A percentile compares a stretch with the other conserved stretches of the same genome.
These are phyloP conservation scores for Sweltsa coloradensis DNA, from an alignment of 1,140 invertebrate species.

Conservation along the genomic window DNA sequence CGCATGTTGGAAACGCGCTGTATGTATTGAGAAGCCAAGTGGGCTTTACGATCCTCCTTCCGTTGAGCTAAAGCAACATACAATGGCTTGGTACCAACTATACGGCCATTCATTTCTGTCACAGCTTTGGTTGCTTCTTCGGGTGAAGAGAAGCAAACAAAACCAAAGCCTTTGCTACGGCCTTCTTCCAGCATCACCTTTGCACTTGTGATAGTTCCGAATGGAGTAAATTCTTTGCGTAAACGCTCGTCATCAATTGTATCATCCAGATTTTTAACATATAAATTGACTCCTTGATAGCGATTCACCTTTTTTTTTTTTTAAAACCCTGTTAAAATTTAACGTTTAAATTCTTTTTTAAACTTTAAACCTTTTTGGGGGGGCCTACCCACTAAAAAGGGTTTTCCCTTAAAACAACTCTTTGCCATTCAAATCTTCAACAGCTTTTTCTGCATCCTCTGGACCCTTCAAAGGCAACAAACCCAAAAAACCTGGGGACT, in stretches of 20 bases:
- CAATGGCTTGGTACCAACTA: constrained; percentile 90
- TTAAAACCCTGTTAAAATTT: constrained; percentile 90
- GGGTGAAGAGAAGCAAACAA: constrained; percentile 97
- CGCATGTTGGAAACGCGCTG: constrained; percentile 92
- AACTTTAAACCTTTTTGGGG: constrained; percentile 98
- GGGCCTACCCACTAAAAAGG: constrained; percentile 87
- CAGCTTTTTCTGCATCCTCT: constrained; percentile 87
- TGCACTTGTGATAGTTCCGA: constrained; percentile 94
- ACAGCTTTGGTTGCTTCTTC: constrained; percentile 99
- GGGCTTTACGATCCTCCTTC: constrained; percentile 96
- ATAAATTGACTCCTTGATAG: constrained; percentile 93
- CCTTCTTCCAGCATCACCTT: constrained; percentile 94
- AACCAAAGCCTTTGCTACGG: constrained; percentile 95
- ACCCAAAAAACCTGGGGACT: constrained; percentile 97
- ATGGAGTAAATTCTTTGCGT: constrained; percentile 86
- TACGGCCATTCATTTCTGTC: constrained; percentile 97
- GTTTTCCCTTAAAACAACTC: constrained; percentile 73
- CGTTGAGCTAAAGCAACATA: constrained; percentile 97
- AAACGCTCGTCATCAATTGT: constrained; percentile 92
- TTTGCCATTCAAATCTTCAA: constrained; percentile 81
- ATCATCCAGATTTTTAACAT: constrained; percentile 98
- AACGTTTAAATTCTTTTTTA: constrained; percentile 89
- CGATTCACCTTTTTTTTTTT: constrained; percentile 91
- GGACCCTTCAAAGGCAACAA: constrained; percentile 97
- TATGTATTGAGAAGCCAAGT: constrained; percentile 95